Percentiles rank a stretch among this genome's conserved stretches.
These are phyloP conservation scores for Drosophila subsilvestris DNA, from an alignment of 2,888 invertebrate species.

Conservation along the genomic window DNA sequence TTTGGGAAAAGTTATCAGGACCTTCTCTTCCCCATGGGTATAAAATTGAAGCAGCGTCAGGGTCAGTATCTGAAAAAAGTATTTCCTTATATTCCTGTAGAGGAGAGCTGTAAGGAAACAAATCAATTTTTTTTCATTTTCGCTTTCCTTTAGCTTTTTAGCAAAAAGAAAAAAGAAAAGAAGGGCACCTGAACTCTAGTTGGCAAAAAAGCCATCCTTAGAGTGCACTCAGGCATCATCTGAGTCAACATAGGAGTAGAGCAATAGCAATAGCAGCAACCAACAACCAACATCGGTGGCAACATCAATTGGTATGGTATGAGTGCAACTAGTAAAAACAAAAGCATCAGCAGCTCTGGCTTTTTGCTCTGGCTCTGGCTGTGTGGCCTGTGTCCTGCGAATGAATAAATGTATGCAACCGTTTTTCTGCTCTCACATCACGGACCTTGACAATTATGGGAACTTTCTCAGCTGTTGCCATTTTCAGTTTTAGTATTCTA, in stretches of 20 bases:
- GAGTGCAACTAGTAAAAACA: background rate
- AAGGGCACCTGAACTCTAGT: background rate
- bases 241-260: background rate
- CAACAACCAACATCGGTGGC: background rate
- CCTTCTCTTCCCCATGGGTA: background rate
- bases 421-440: background rate
- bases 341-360: background rate
- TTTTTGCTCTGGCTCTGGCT: background rate
- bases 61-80: background rate
- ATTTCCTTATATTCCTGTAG: background rate
- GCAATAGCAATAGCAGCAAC: background rate
- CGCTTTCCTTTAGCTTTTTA: background rate
- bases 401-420: conserved; percentile 20
- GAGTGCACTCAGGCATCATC: background rate
- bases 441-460: conserved; percentile 6
- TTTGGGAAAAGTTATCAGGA: background rate
- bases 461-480: conserved; percentile 25
- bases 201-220: background rate
- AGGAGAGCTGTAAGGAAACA: too few species aligned
- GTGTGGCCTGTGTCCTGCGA: background rate
- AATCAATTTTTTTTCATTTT: background rate
- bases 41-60: background rate
- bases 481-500: background rate
- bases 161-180: background rate
- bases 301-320: background rate